Conservation (phyloP, 2,888 invertebrate genomes). For the Nesidiocoris tenuis region DNA sequence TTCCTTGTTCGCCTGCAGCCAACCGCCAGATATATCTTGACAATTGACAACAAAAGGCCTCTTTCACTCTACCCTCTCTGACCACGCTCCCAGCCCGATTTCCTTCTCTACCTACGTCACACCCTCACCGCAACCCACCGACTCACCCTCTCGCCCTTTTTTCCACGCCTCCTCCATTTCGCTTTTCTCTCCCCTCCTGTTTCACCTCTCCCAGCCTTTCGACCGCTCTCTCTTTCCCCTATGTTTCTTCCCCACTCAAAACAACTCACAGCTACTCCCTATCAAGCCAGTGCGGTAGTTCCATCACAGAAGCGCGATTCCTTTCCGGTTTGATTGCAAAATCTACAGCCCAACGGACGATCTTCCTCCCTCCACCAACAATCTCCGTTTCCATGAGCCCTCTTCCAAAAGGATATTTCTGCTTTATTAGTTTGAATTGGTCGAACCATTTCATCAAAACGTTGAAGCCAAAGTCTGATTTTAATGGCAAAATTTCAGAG, state of each 20-base stretch:
- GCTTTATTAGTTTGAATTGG: neutral
- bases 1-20: neutral
- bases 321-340: too few relatives aligned
- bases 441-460: neutral
- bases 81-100: neutral
- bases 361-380: too few relatives aligned
- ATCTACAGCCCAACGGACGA: too few relatives aligned
- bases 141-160: too few relatives aligned
- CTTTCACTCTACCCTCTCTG: neutral
- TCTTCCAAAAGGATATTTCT: neutral
- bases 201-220: too few relatives aligned
- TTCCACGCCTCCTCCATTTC: neutral
- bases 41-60: slow-evolving; percentile 30
- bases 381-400: neutral
- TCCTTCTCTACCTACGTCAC: neutral
- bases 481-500: neutral
- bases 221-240: too few relatives aligned
- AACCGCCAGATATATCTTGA: slow-evolving; percentile 4
- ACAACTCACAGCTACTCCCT: too few relatives aligned
- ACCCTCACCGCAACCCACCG: too few relatives aligned
- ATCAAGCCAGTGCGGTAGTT: too few relatives aligned
- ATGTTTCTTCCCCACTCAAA: too few relatives aligned
- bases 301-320: too few relatives aligned
- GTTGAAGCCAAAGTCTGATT: neutral
- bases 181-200: neutral